Evolutionary conservation across 2,113 vertebrate species (phyloP).

Genomic region (Psephotus haematonotus): DNA sequence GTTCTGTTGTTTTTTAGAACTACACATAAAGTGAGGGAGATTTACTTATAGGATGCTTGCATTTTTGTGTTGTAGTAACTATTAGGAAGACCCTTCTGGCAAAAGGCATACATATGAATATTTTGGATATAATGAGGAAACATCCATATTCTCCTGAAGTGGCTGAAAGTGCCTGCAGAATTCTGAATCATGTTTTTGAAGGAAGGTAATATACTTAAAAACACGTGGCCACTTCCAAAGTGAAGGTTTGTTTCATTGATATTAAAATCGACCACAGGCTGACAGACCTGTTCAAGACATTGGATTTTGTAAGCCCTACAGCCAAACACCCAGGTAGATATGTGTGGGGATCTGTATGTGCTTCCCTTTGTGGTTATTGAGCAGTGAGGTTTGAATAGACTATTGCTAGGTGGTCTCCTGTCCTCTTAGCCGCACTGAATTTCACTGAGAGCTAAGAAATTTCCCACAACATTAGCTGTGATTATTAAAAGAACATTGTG

Average conservation of each 20-base stretch:
- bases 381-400: not conserved
- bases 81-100: slow-evolving; percentile 84
- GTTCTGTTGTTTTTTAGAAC: not conserved
- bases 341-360: not conserved
- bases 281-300: not conserved
- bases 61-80: slow-evolving; percentile 74
- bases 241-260: not conserved
- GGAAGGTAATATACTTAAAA: slow-evolving; percentile 79
- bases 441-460: not conserved
- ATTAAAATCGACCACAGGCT: not conserved
- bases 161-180: slow-evolving; percentile 84
- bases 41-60: not conserved
- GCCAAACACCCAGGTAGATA: not conserved
- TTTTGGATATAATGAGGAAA: slow-evolving; percentile 90
- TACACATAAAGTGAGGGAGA: not conserved
- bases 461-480: not conserved
- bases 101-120: slow-evolving; percentile 91
- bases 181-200: slow-evolving; percentile 86
- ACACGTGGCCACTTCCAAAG: not conserved
- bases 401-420: accelerated
- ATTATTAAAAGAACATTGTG: not conserved
- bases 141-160: slow-evolving; percentile 80
- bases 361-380: not conserved
- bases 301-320: not conserved
- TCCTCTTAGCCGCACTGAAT: not conserved